phyloP scores from a whole-genome alignment of 2,888 invertebrate species.

The Crematogaster levior region DNA sequence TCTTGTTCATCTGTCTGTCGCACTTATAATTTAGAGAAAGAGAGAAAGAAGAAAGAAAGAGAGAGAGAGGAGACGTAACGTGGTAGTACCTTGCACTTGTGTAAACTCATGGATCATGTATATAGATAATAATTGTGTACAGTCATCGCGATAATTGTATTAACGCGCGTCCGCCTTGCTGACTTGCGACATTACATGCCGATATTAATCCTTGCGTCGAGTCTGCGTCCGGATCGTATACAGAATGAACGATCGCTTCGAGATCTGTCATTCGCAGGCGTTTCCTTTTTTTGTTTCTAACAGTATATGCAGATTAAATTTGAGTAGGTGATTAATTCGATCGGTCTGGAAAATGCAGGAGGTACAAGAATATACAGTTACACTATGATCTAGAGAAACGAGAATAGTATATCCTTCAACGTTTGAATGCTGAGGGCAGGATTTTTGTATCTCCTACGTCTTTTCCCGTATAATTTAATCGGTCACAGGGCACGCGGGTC shows the following conservation, averaged over 20 bases:
- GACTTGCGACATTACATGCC: slow-evolving; percentile 8
- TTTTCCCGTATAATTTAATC: background rate
- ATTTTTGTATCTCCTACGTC: slow-evolving; percentile 30
- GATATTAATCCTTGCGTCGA: slow-evolving; percentile 5
- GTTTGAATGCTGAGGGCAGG: background rate
- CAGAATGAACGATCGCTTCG: slow-evolving; percentile 10
- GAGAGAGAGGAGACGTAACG: background rate
- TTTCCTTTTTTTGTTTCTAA: background rate
- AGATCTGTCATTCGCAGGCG: background rate
- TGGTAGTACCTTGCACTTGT: slow-evolving; percentile 40
- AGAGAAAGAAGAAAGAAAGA: slow-evolving; percentile 24
- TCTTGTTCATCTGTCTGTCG: slow-evolving; percentile 40
- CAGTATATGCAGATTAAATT: background rate
- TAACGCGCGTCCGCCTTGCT: slow-evolving; percentile 1
- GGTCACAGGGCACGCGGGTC: background rate
- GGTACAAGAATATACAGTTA: slow-evolving; percentile 2
- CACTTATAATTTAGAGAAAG: slow-evolving; percentile 36
- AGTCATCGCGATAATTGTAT: slow-evolving; percentile 29
- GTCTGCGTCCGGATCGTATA: slow-evolving; percentile 8
- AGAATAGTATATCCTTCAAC: background rate
- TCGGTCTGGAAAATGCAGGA: background rate
- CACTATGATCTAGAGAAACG: background rate
- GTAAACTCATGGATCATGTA: slow-evolving; percentile 35
- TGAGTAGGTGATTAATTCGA: background rate
- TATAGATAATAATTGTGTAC: slow-evolving; percentile 33